phyloP scores from a whole-genome alignment of 2,113 vertebrate species.

The Micronisus gabar region DNA sequence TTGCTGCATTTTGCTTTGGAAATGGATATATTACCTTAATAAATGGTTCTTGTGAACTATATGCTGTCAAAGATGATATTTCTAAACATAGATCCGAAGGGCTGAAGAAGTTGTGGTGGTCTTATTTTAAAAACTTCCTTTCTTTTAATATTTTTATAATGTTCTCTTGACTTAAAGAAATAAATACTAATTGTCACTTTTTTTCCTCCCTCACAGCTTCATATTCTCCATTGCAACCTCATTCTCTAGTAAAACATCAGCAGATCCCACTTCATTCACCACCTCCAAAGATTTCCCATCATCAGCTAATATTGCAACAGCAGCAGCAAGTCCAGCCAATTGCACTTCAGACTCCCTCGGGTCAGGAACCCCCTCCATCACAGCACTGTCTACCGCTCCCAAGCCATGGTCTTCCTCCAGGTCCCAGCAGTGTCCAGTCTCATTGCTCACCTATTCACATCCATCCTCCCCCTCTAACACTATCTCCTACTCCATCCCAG shows the following conservation, averaged over 20 bases:
- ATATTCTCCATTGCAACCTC: constrained; percentile 83
- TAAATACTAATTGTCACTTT: constrained; percentile 59
- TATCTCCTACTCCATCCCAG: constrained; percentile 72
- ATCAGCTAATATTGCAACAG: constrained; percentile 88
- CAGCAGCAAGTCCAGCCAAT: constrained; percentile 88
- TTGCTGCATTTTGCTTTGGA: not conserved
- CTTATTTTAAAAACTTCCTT: not conserved
- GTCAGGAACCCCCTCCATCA: constrained; percentile 75
- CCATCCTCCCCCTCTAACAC: constrained; percentile 60
- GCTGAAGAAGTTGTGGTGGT: not conserved
- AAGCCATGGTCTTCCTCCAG: constrained; percentile 71
- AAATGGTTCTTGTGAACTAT: not conserved
- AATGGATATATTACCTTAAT: not conserved
- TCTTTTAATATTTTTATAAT: not conserved
- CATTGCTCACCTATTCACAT: constrained; percentile 74
- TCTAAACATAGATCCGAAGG: not conserved
- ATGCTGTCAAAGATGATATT: not conserved
- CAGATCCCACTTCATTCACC: constrained; percentile 76
- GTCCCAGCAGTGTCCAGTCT: constrained; percentile 66
- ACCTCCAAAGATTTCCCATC: constrained; percentile 81
- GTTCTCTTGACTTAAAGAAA: not conserved
- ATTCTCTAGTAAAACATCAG: constrained; percentile 86
- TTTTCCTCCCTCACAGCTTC: constrained; percentile 70
- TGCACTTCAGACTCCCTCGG: constrained; percentile 78
- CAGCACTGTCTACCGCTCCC: constrained; percentile 80